Conservation (phyloP, 1,140 invertebrate species). For the Phymorhynchus buccinoides region DNA sequence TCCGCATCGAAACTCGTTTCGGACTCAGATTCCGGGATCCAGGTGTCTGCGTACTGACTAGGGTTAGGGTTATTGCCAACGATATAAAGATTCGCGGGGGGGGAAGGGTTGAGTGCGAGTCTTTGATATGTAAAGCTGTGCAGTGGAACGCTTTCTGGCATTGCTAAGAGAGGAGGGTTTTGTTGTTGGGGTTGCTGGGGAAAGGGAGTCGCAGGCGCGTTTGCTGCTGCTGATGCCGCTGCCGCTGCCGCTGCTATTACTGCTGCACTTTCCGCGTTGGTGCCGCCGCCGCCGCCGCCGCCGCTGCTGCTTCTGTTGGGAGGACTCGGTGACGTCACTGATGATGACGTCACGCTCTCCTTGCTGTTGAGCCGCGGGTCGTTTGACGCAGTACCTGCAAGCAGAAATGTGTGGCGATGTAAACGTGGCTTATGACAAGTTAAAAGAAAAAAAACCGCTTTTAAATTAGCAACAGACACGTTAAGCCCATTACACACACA, state of each 20-base stretch:
- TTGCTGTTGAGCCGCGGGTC: not conserved
- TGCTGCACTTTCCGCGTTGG: not conserved
- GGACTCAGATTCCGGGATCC: not conserved
- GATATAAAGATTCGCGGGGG: not conserved
- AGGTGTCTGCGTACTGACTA: not conserved
- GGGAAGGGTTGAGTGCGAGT: not conserved
- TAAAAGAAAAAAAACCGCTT: too few relatives aligned
- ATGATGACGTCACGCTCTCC: not conserved
- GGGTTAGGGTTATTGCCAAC: not conserved
- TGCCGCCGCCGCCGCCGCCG: not conserved
- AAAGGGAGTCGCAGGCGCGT: not conserved
- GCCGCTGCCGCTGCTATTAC: not conserved
- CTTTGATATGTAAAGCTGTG: not conserved
- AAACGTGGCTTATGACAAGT: too few relatives aligned
- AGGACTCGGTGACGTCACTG: not conserved
- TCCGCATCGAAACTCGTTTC: not conserved
- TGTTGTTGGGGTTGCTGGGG: not conserved
- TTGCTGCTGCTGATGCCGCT: not conserved
- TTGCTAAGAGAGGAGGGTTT: not conserved
- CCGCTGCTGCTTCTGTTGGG: not conserved
- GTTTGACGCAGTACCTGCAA: conserved; percentile 2
- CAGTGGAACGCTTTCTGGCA: not conserved
- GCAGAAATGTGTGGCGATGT: too few relatives aligned
- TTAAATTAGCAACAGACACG: too few relatives aligned
- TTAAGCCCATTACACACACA: too few relatives aligned